phyloP scores from a whole-genome alignment of 2,888 invertebrate genomes.

The Diplazon laetatorius region DNA sequence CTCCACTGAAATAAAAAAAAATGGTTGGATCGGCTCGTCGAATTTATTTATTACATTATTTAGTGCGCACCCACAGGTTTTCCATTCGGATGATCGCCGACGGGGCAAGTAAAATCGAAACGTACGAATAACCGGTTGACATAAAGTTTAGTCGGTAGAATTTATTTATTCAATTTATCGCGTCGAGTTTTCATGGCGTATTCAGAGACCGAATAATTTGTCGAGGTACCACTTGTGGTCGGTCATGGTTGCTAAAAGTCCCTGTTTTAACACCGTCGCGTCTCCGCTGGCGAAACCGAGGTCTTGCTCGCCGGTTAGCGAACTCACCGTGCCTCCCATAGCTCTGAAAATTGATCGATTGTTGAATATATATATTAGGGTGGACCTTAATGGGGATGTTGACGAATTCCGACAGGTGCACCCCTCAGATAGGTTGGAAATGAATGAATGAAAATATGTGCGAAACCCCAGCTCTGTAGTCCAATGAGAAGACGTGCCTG shows the following conservation, averaged over 20 bases:
- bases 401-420: too few species aligned
- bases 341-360: constrained; percentile 66
- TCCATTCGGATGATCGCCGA: not conserved
- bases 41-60: too few species aligned
- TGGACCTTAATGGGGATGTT: too few species aligned
- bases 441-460: too few species aligned
- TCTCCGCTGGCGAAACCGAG: constrained; percentile 74
- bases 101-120: not conserved
- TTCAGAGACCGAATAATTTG: constrained; percentile 81
- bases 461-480: too few species aligned
- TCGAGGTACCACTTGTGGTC: constrained; percentile 88
- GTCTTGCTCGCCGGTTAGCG: constrained; percentile 72
- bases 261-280: constrained; percentile 80
- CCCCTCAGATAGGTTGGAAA: too few species aligned
- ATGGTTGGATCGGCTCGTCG: too few species aligned
- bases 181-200: constrained; percentile 14
- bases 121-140: not conserved
- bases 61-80: too few species aligned
- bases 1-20: too few species aligned
- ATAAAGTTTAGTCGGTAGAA: not conserved
- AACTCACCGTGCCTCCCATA: constrained; percentile 76
- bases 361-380: too few species aligned
- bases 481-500: too few species aligned
- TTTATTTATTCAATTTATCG: constrained; percentile 7
- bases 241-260: constrained; percentile 88